Evolutionary conservation across 2,797 vertebrate genomes (phyloP), one percentile per base, ranked within the genome.

Genomic region (Nasua narica): DNA sequence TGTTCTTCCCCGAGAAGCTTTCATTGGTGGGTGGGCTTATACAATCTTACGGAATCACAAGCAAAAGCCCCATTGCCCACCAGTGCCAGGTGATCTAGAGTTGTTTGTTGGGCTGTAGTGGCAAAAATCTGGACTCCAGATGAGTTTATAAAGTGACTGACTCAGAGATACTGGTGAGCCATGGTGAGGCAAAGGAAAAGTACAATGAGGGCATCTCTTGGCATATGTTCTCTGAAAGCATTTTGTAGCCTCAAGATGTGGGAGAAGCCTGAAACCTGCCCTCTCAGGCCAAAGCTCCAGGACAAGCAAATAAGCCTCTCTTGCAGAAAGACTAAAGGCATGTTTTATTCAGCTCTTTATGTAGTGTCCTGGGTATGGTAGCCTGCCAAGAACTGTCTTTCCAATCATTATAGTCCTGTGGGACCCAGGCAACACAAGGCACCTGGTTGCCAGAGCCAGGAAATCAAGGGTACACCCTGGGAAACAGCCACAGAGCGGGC

Each of bases 141-240:
- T 29, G 23, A 69, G 35, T 43, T 43, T 2, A 0, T 29, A 54
- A 35, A 58, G 14, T 37, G 40, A 5, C 23, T 35, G 0, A 27
- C 8, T 46, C 5, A 1, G 46, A 62, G 35, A 62, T n/a, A 50
- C 15, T 2, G 18, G 15, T 27, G 43, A 60, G 35, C 29, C 65
- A 9, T 4, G 15, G 46, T 50, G 27, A 81, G 10, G 19, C 50
- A 50, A 35, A n/a, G 14, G 15, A 21, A 81, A 48, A 62, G 6
- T 1, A 37, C 48, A 52, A 67, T 29, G 60, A 10, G 18, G 5
- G 3, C 2, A 3, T 40, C 19, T 65, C 13, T 25, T 48, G 19
- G 19, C 25, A 15, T 48, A 16, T 0, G 3, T 32, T 23, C n/a
- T 18, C 32, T 21, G 4, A 15, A 1, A 67, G 58, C 21, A 16